These are phyloP conservation scores for Aspidoscelis tigris DNA, from an alignment of 2,113 vertebrate genomes.

Conservation along the genomic window DNA sequence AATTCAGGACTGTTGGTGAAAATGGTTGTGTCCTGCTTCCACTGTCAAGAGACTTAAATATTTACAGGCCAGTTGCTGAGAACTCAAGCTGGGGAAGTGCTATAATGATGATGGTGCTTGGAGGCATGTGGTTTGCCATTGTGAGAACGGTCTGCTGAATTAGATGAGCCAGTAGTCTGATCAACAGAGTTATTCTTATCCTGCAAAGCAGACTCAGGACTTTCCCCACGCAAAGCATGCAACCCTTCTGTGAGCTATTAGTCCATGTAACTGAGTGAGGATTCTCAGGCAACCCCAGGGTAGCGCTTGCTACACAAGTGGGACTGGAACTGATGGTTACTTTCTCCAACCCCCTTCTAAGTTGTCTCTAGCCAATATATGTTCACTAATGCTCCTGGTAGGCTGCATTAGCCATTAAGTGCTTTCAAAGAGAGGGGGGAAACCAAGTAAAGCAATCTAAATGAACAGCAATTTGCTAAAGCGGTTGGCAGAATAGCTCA, in stretches of 20 bases:
- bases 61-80: too few species aligned
- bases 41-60: too few species aligned
- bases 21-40: too few species aligned
- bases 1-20: too few species aligned
- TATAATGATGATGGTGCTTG: too few species aligned
- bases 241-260: neutral
- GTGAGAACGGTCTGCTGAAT: too few species aligned
- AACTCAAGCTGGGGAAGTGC: too few species aligned
- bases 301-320: neutral
- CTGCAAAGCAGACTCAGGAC: neutral
- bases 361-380: neutral
- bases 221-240: neutral
- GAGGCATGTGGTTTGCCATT: too few species aligned
- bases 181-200: too few species aligned
- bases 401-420: neutral
- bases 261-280: neutral
- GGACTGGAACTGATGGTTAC: neutral
- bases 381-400: neutral
- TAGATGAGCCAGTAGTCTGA: too few species aligned
- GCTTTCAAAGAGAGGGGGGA: neutral
- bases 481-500: neutral
- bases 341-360: neutral
- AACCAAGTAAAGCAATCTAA: neutral
- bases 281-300: neutral
- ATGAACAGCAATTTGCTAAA: neutral